Percentiles rank a stretch among this genome's conserved stretches.
Conservation (phyloP, 2,113 vertebrate genomes). For the Bambusicola thoracicus region DNA sequence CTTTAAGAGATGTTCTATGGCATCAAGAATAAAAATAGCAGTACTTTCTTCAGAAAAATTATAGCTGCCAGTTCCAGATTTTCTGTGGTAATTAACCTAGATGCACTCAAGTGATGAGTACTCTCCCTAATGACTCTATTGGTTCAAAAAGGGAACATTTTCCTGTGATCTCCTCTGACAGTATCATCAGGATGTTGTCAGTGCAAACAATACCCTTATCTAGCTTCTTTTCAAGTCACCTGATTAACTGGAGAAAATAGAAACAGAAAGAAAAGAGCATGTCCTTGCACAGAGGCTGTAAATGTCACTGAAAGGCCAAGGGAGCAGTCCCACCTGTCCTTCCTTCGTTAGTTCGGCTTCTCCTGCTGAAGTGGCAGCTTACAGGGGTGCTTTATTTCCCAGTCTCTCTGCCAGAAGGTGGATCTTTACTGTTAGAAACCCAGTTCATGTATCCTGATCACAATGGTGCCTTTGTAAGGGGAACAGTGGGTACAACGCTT, state of each 20-base stretch:
- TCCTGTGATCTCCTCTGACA: constrained; percentile 84
- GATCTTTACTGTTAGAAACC: constrained; percentile 60
- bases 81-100: constrained; percentile 80
- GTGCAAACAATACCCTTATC: constrained; percentile 91
- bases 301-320: constrained; percentile 89
- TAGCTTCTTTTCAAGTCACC: constrained; percentile 88
- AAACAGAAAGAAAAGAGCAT: constrained; percentile 86
- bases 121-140: constrained; percentile 80
- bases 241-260: constrained; percentile 89
- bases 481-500: constrained; percentile 63
- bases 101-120: constrained; percentile 77
- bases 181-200: constrained; percentile 89
- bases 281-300: constrained; percentile 85
- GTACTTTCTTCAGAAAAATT: constrained; percentile 67
- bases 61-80: constrained; percentile 64
- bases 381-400: constrained; percentile 50
- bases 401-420: constrained; percentile 49
- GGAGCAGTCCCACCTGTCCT: constrained; percentile 68
- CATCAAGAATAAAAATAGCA: constrained; percentile 60
- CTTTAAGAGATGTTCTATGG: constrained; percentile 48
- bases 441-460: constrained; percentile 54
- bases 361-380: constrained; percentile 32
- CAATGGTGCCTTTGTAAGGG: constrained; percentile 40
- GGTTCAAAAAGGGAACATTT: constrained; percentile 76
- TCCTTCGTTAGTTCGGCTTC: constrained; percentile 50